These are phyloP conservation scores for Thalassaphorura encarpata DNA, from an alignment of 1,140 invertebrate species.

Conservation along the genomic window DNA sequence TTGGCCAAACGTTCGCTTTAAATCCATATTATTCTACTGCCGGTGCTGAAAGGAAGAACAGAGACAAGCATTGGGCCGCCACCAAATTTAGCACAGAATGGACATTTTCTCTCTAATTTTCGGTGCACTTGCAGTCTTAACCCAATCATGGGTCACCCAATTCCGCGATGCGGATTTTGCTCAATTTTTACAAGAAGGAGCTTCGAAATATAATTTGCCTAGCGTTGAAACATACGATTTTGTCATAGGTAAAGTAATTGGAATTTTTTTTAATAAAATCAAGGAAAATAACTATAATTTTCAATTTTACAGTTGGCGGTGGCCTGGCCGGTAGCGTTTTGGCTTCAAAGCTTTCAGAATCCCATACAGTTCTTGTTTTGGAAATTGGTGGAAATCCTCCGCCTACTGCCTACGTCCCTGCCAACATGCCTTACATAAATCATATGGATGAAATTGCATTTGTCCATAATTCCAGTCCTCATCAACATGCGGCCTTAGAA, in stretches of 20 bases:
- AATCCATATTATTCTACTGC: too few relatives aligned
- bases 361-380: neutral
- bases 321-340: conserved; percentile 2
- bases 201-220: neutral
- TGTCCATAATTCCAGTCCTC: neutral
- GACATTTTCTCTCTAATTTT: neutral
- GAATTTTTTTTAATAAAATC: too few relatives aligned
- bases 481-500: neutral
- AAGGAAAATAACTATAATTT: neutral
- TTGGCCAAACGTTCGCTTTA: too few relatives aligned
- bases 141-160: neutral
- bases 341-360: neutral
- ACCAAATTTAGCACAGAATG: too few relatives aligned
- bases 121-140: neutral
- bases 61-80: too few relatives aligned
- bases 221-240: neutral
- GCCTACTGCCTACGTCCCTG: neutral
- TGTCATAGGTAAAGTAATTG: neutral
- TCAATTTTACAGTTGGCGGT: neutral
- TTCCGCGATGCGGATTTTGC: neutral
- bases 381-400: conserved; percentile 1
- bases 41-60: too few relatives aligned
- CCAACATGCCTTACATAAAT: neutral
- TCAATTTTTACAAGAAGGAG: neutral
- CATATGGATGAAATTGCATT: conserved; percentile 1